phyloP scores from a whole-genome alignment of 1,140 invertebrate genomes.

The Asbolus verrucosus region DNA sequence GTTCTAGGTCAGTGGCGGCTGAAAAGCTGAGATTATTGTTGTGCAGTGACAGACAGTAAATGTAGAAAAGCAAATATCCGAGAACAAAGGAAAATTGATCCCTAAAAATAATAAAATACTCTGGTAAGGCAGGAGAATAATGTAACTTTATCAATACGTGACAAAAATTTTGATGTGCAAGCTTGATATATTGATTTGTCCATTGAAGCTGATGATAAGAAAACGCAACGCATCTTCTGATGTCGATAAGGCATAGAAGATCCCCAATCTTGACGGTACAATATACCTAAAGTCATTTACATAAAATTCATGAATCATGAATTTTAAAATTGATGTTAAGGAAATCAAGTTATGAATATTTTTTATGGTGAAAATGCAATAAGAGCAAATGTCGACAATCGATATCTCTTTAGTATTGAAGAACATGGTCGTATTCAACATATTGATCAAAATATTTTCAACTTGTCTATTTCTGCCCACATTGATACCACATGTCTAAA shows the following conservation, averaged over 20 bases:
- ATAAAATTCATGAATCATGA: constrained; percentile 49
- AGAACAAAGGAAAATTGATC: constrained; percentile 39
- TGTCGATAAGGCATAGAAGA: constrained; percentile 47
- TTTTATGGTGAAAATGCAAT: constrained; percentile 46
- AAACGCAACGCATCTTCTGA: constrained; percentile 44
- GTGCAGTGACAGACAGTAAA: constrained; percentile 34
- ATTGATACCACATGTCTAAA: too few species aligned
- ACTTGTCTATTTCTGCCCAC: constrained; percentile 1
- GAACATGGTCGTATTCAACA: constrained; percentile 5
- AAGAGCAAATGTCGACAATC: constrained; percentile 42
- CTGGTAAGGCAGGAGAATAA: constrained; percentile 42
- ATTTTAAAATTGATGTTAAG: constrained; percentile 50
- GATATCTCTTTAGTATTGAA: constrained; percentile 33
- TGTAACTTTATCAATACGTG: constrained; percentile 45
- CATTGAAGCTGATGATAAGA: constrained; percentile 46
- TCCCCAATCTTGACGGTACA: constrained; percentile 44
- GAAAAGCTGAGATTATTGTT: constrained; percentile 32
- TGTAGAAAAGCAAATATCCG: constrained; percentile 36
- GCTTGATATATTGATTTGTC: constrained; percentile 49
- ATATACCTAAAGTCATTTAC: constrained; percentile 50
- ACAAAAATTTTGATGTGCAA: constrained; percentile 46
- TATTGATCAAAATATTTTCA: constrained; percentile 10
- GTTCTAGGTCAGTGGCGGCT: constrained; percentile 21
- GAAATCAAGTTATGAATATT: constrained; percentile 49
- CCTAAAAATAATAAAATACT: constrained; percentile 38